Conservation (phyloP, 23 tunicate species). For the Ciona savignyi region DNA sequence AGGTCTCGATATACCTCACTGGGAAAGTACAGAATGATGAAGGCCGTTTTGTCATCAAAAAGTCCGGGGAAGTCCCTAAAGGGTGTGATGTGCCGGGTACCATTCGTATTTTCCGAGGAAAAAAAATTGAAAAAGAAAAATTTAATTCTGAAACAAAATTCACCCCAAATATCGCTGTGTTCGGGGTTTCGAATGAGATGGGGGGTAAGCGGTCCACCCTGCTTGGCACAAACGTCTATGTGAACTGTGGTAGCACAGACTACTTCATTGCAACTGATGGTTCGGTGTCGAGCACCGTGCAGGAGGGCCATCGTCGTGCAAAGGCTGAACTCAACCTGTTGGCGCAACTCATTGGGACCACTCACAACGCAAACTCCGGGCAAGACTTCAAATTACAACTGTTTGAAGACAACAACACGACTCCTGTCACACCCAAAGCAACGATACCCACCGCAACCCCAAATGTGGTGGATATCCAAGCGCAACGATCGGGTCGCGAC, state of each 20-base stretch:
- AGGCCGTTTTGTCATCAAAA: slow-evolving; percentile 46
- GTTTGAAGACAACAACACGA: slow-evolving; percentile 10
- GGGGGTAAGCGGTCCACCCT: slow-evolving; percentile 47
- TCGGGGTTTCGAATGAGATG: slow-evolving; percentile 22
- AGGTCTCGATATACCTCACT: slow-evolving; percentile 65
- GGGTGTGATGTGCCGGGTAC: slow-evolving; percentile 70
- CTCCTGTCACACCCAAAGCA: not conserved
- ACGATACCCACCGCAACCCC: not conserved
- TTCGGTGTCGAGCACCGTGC: not conserved
- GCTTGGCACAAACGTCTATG: slow-evolving; percentile 59
- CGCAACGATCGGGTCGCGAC: slow-evolving; percentile 15
- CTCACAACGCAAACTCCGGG: not conserved
- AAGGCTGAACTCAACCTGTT: slow-evolving; percentile 70
- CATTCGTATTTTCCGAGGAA: slow-evolving; percentile 12
- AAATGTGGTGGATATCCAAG: slow-evolving; percentile 28
- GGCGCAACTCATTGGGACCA: slow-evolving; percentile 57
- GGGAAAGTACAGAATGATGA: slow-evolving; percentile 53
- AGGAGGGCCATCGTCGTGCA: slow-evolving; percentile 13
- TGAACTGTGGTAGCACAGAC: slow-evolving; percentile 2
- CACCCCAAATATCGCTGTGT: not conserved
- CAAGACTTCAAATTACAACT: slow-evolving; percentile 22
- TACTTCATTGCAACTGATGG: slow-evolving; percentile 4
- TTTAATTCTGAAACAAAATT: slow-evolving; percentile 40
- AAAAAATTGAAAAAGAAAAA: not conserved
- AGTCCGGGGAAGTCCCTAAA: slow-evolving; percentile 36